Evolutionary conservation across 2,797 vertebrate species (phyloP).

Genomic region (Oreonectes daqikongensis): DNA sequence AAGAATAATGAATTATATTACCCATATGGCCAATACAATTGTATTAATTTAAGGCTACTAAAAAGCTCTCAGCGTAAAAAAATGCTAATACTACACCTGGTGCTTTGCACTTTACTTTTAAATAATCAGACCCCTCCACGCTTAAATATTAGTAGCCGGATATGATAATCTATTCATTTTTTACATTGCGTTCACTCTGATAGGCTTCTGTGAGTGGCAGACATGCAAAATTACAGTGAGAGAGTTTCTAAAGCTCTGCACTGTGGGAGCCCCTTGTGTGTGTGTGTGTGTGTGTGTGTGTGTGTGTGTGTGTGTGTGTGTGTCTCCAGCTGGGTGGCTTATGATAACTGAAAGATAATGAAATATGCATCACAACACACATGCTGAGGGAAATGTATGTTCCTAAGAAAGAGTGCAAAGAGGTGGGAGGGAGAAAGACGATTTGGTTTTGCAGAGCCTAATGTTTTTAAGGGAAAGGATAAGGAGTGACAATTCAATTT

Average conservation of each 20-base stretch:
- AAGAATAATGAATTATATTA: not conserved
- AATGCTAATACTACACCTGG: slow-evolving; percentile 47
- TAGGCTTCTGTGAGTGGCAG: slow-evolving; percentile 67
- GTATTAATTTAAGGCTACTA: slow-evolving; percentile 57
- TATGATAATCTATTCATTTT: slow-evolving; percentile 69
- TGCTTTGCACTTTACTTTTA: slow-evolving; percentile 54
- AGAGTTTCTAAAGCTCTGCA: slow-evolving; percentile 60
- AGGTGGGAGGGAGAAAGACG: slow-evolving; percentile 26
- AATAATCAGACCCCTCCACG: slow-evolving; percentile 65
- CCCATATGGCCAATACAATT: not conserved
- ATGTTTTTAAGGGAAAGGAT: slow-evolving; percentile 61
- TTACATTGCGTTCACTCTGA: slow-evolving; percentile 64
- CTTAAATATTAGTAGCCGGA: slow-evolving; percentile 66
- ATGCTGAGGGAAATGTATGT: slow-evolving; percentile 46
- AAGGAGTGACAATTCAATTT: slow-evolving; percentile 63
- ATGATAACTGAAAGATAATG: slow-evolving; percentile 74
- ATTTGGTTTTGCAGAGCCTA: slow-evolving; percentile 60
- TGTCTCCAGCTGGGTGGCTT: slow-evolving; percentile 73
- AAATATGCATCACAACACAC: slow-evolving; percentile 70
- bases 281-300: slow-evolving; percentile 61
- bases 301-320: too few relatives aligned
- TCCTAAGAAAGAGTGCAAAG: slow-evolving; percentile 35
- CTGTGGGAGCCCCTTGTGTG: slow-evolving; percentile 67
- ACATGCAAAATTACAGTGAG: slow-evolving; percentile 62
- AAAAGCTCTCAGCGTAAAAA: slow-evolving; percentile 9